phyloP scores from a whole-genome alignment of 2,888 invertebrate genomes.

The Acanthosepion lycidas region DNA sequence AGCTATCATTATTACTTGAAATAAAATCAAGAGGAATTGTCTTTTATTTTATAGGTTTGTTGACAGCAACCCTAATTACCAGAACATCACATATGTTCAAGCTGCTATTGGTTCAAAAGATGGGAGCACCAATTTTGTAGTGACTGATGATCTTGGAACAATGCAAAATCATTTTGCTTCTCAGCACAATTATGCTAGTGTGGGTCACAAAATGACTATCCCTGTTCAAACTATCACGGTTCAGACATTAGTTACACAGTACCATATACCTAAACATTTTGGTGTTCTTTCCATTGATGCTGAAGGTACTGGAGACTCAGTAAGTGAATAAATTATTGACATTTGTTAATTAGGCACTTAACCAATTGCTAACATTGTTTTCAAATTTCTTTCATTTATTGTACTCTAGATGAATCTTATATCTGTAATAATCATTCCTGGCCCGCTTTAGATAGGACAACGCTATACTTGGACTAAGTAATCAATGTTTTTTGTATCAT shows the following conservation, averaged over 20 bases:
- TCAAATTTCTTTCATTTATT: not conserved
- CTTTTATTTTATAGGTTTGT: constrained; percentile 53
- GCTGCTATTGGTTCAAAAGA: constrained; percentile 59
- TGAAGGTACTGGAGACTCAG: constrained; percentile 64
- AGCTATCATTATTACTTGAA: too few relatives aligned
- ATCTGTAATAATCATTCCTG: too few relatives aligned
- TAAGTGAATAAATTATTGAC: constrained; percentile 51
- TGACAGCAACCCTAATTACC: constrained; percentile 57
- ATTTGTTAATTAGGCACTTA: not conserved
- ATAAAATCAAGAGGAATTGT: not conserved
- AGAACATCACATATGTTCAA: constrained; percentile 59
- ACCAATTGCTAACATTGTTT: not conserved
- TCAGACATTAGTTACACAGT: constrained; percentile 57
- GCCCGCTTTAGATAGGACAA: too few relatives aligned
- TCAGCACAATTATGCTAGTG: constrained; percentile 48
- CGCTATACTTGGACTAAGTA: too few relatives aligned
- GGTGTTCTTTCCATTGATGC: constrained; percentile 68
- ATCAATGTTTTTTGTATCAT: too few relatives aligned
- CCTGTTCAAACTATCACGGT: constrained; percentile 60
- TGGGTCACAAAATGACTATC: constrained; percentile 49
- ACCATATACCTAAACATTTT: constrained; percentile 61
- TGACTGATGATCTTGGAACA: constrained; percentile 55
- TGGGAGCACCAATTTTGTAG: constrained; percentile 58
- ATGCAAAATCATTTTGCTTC: constrained; percentile 60
- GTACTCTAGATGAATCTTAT: too few relatives aligned